Base-by-base conservation (phyloP, 2,113 vertebrate species). In the Brachirus orientalis region DNA sequence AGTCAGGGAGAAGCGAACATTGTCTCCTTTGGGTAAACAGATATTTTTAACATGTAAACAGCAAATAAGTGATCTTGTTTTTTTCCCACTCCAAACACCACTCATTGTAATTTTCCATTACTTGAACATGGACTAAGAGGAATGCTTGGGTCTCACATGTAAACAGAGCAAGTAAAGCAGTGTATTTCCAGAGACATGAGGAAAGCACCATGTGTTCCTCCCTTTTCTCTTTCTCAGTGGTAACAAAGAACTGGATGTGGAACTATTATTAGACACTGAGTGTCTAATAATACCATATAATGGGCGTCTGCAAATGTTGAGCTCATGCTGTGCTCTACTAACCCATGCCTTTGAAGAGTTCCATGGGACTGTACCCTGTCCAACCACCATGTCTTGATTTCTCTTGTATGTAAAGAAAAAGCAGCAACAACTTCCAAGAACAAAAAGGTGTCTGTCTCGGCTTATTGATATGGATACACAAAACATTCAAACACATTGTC, bases 261-360 rank as follows among this genome's bases (percentile, higher is more conserved):
- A 37, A 6, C 79, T 86, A 88, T 82, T 80, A 85, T 88, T 88
- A 89, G 77, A 52, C 13, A 12, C 10, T 6, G 20, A 65, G 38
- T 36, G 46, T 74, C 75, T 85, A 85, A 66, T 64, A 85, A 82
- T 86, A 83, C 77, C 64, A 41, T 56, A 57, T 53, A 51, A 35
- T 65, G 60, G 53, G 16, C 36, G 44, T 0, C 8, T 51, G 79
- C 81, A 79, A 79, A 38, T 8, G 43, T 18, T 80, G 73, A 79
- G 71, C 61, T 83, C 66, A 77, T 28, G 22, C 22, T 63, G 37
- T 44, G 78, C 44, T 79, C 63, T 56, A 65, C 75, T 77, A 67
- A 81, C 70, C 66, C 52, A 50, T 18, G 9, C 41, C 50, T 47
- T 70, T 72, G 62, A 51, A 85, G 79, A 83, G 77, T 14, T 53